Conservation (phyloP, 2,888 invertebrate genomes). For the Prosapia bicincta region DNA sequence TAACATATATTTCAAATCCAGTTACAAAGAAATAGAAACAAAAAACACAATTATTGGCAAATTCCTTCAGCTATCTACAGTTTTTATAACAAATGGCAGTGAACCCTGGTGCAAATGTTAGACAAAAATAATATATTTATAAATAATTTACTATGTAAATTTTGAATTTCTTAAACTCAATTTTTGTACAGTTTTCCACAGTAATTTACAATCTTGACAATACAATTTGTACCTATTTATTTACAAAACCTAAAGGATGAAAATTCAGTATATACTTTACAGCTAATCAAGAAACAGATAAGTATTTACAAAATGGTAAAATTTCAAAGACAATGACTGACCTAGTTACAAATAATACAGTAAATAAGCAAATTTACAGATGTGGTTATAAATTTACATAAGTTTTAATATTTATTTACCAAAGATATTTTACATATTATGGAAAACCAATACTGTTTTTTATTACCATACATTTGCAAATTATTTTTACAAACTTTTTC, state of each 20-base stretch:
- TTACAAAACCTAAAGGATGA: not conserved
- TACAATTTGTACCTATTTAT: not conserved
- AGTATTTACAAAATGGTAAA: not conserved
- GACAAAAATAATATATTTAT: not conserved
- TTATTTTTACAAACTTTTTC: too few relatives aligned
- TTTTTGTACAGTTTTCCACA: not conserved
- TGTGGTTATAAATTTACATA: not conserved
- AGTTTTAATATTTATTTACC: too few relatives aligned
- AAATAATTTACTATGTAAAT: constrained; percentile 5
- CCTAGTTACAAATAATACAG: not conserved
- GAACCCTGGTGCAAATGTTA: constrained; percentile 13
- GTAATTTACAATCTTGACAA: constrained; percentile 2
- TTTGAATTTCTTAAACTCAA: not conserved
- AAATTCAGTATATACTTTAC: not conserved
- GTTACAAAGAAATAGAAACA: not conserved
- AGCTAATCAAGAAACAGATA: not conserved
- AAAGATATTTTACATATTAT: too few relatives aligned
- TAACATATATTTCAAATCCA: not conserved
- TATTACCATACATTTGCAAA: too few relatives aligned
- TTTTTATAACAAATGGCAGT: constrained; percentile 20
- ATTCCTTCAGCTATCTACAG: not conserved
- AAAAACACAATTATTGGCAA: not conserved
- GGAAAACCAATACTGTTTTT: too few relatives aligned
- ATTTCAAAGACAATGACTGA: not conserved
- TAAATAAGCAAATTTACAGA: not conserved